phyloP scores from a whole-genome alignment of 2,113 vertebrate genomes.

The Madoqua kirkii region DNA sequence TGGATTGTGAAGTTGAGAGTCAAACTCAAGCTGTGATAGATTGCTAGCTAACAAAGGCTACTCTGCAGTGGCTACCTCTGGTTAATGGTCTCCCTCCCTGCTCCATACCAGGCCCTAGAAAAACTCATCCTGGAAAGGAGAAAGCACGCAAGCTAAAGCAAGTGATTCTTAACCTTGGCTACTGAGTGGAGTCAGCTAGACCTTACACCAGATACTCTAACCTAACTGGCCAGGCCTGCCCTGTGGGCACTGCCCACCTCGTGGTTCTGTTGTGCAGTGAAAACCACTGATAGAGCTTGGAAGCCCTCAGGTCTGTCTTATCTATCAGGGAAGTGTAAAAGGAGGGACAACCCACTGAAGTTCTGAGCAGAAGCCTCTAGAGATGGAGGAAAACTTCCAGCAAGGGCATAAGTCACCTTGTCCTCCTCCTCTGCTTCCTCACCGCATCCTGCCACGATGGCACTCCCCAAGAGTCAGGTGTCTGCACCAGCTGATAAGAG shows the following conservation, averaged over 20 bases:
- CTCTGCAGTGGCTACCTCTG: neutral
- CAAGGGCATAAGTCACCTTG: accelerated
- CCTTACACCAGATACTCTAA: neutral
- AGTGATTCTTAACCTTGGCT: neutral
- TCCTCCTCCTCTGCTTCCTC: neutral
- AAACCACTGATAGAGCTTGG: neutral
- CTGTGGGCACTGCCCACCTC: neutral
- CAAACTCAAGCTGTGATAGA: neutral
- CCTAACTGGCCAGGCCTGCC: neutral
- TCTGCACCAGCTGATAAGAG: neutral
- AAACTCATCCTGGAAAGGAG: neutral
- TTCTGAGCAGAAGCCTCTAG: neutral
- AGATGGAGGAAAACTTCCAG: neutral
- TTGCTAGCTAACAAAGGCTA: neutral
- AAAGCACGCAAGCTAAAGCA: neutral
- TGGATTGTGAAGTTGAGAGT: neutral
- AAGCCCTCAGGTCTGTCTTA: neutral
- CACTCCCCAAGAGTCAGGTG: neutral
- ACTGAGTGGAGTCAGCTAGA: neutral
- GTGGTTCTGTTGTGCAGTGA: neutral
- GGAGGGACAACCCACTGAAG: neutral
- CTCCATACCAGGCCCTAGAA: neutral
- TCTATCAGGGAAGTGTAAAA: neutral
- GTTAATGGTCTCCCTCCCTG: too few species aligned
- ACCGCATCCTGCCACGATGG: neutral